A percentile compares a stretch with the other conserved stretches of the same genome.
Conservation (phyloP, 2,888 invertebrate genomes). For the Boloria euphrosyne region DNA sequence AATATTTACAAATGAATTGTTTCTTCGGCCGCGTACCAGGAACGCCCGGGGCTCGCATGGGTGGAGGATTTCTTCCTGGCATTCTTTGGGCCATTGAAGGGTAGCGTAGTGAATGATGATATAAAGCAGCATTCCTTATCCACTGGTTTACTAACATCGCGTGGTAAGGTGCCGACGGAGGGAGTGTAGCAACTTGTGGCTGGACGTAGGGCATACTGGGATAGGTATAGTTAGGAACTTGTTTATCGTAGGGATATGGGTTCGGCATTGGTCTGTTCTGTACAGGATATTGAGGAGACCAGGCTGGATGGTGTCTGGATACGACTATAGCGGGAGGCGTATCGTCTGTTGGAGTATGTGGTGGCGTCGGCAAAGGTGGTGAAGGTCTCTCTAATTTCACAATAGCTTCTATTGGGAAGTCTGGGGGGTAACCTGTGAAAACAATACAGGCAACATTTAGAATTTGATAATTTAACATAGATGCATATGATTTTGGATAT, state of each 20-base stretch:
- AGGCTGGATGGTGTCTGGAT: slow-evolving; percentile 67
- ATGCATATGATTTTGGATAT: neutral
- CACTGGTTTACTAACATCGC: slow-evolving; percentile 88
- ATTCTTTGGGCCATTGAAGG: slow-evolving; percentile 77
- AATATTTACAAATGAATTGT: slow-evolving; percentile 98
- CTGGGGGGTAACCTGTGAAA: slow-evolving; percentile 81
- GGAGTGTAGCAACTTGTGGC: slow-evolving; percentile 73
- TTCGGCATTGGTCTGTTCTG: slow-evolving; percentile 66
- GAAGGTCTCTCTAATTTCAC: slow-evolving; percentile 84
- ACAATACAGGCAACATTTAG: slow-evolving; percentile 31
- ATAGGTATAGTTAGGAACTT: slow-evolving; percentile 63
- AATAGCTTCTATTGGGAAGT: slow-evolving; percentile 81
- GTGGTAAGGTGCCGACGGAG: slow-evolving; percentile 77
- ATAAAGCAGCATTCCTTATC: slow-evolving; percentile 87
- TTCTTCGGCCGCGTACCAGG: slow-evolving; percentile 86
- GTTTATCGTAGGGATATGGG: slow-evolving; percentile 71
- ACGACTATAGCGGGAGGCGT: slow-evolving; percentile 77
- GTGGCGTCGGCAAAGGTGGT: slow-evolving; percentile 86
- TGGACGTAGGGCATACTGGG: slow-evolving; percentile 74
- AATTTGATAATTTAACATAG: neutral
- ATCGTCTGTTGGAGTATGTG: slow-evolving; percentile 87
- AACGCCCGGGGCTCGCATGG: slow-evolving; percentile 79
- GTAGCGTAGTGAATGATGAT: slow-evolving; percentile 82
- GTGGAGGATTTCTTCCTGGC: slow-evolving; percentile 79
- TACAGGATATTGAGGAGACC: slow-evolving; percentile 66